Conservation (phyloP, 2,113 vertebrate species). For the Centropus unirufus region DNA sequence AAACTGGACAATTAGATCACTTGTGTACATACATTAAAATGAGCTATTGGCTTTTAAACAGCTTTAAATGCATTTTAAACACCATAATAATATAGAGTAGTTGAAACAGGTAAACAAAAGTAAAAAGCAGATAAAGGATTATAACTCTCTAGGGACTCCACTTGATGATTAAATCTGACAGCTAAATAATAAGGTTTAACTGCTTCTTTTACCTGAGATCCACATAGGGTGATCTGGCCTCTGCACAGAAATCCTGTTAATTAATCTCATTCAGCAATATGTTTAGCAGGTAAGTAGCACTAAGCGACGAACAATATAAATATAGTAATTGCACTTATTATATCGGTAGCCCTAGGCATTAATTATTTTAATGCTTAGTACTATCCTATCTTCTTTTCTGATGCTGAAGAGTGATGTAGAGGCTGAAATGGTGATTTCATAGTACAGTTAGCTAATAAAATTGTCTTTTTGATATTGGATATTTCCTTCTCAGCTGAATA, state of each 20-base stretch:
- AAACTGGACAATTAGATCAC: background rate
- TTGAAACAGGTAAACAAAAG: conserved; percentile 32
- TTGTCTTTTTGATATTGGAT: background rate
- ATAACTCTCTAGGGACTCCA: conserved; percentile 36
- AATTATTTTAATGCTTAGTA: conserved; percentile 28
- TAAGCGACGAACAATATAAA: background rate
- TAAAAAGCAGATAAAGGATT: background rate
- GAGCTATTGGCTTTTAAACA: background rate
- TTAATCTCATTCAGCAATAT: conserved; percentile 14
- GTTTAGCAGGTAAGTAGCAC: background rate
- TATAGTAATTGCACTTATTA: background rate
- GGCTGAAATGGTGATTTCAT: background rate
- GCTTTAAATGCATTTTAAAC: background rate
- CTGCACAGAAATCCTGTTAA: background rate
- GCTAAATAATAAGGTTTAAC: conserved; percentile 58
- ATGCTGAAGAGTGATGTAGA: background rate
- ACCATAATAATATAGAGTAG: background rate
- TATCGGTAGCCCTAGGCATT: background rate
- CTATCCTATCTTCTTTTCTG: background rate
- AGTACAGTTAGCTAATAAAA: background rate
- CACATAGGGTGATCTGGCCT: conserved; percentile 44
- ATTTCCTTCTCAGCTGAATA: background rate
- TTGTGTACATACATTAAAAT: background rate
- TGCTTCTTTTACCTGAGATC: conserved; percentile 27
- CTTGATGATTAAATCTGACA: conserved; percentile 54